Conservation (phyloP, 2,113 vertebrate genomes). For the Suricata suricatta region DNA sequence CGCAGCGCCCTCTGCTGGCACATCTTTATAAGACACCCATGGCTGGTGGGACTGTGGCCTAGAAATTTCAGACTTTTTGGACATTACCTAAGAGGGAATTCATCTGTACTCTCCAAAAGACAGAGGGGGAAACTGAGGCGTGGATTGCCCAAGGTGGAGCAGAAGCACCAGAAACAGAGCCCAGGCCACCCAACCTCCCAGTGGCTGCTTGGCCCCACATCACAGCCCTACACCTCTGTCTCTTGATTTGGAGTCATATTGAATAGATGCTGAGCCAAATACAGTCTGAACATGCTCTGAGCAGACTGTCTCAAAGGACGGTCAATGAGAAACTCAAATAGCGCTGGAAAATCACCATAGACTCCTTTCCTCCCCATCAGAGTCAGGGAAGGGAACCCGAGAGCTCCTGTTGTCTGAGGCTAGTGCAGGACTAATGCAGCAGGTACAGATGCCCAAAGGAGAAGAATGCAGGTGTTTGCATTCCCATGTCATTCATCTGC, state of each 20-base stretch:
- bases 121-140: not conserved
- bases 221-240: not conserved
- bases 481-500: not conserved
- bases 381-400: not conserved
- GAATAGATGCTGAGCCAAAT: not conserved
- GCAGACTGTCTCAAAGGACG: not conserved
- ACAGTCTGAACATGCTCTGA: not conserved
- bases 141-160: not conserved
- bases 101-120: not conserved
- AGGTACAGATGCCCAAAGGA: not conserved
- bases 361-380: not conserved
- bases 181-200: not conserved
- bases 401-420: not conserved
- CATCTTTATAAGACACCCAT: not conserved
- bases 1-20: slow-evolving; percentile 52
- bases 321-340: not conserved
- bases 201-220: not conserved
- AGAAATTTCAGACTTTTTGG: not conserved
- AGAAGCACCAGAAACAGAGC: not conserved
- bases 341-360: not conserved
- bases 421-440: not conserved
- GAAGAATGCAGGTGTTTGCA: accelerated
- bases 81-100: not conserved
- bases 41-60: not conserved
- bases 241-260: not conserved